Percentiles rank a stretch among this genome's conserved stretches.
These are phyloP conservation scores for Drosophila prolongata DNA, from an alignment of 2,888 invertebrate species.

Conservation along the genomic window DNA sequence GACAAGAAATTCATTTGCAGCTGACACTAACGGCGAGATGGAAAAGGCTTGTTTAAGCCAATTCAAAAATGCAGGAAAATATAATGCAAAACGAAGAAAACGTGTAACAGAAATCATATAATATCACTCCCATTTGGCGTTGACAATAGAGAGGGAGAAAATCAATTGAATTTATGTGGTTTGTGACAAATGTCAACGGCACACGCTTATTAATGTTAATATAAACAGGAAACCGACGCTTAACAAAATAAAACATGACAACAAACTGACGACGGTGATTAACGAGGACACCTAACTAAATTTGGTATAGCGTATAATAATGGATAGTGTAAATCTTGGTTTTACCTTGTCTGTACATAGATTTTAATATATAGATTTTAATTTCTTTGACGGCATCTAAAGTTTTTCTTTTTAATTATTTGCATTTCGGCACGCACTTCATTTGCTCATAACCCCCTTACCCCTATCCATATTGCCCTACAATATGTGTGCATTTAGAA, in stretches of 20 bases:
- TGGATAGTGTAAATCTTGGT: constrained; percentile 2
- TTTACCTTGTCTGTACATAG: not conserved
- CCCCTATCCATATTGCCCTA: too few species aligned
- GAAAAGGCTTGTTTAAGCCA: constrained; percentile 3
- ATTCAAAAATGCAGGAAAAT: constrained; percentile 9
- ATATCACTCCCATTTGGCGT: constrained; percentile 69
- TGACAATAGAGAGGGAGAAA: constrained; percentile 15
- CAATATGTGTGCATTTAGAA: not conserved
- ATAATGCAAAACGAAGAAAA: constrained; percentile 45
- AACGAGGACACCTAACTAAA: constrained; percentile 67
- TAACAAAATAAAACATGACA: constrained; percentile 46
- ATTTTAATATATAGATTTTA: not conserved
- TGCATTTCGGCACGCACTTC: not conserved
- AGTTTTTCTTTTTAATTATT: constrained; percentile 27
- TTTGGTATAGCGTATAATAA: not conserved
- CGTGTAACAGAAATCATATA: constrained; percentile 64
- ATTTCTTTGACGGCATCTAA: constrained; percentile 49
- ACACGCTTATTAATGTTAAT: constrained; percentile 76
- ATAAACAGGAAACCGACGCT: constrained; percentile 60
- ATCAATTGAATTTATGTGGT: constrained; percentile 50
- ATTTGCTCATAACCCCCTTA: not conserved
- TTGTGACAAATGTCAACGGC: constrained; percentile 67
- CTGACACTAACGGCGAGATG: constrained; percentile 52
- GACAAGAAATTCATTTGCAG: constrained; percentile 72
- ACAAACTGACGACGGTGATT: constrained; percentile 52